Evolutionary conservation across 30 jellyfish, hydroid and myxozoan species (phyloP).

Genomic region (Hydractinia symbiolongicarpus): DNA sequence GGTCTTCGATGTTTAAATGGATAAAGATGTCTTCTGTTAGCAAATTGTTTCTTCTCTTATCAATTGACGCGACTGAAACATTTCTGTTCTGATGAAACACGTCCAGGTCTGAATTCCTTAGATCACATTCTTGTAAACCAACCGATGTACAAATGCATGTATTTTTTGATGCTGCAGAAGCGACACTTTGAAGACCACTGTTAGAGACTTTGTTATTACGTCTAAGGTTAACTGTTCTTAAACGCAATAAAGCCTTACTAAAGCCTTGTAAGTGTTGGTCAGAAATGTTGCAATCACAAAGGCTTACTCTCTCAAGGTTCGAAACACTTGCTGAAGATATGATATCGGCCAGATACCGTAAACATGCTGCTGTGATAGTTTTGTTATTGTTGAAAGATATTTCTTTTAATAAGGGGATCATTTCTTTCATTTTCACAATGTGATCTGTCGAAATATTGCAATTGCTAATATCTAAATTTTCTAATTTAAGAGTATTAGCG

Average conservation of each 20-base stretch:
- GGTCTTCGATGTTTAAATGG: background rate
- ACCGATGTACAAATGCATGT: too few species aligned
- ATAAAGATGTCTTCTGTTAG: background rate
- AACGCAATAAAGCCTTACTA: background rate
- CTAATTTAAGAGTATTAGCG: background rate
- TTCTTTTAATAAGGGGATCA: background rate
- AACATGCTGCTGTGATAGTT: background rate
- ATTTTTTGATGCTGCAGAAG: too few species aligned
- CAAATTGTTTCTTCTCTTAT: background rate
- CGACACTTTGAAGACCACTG: too few species aligned
- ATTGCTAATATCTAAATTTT: background rate
- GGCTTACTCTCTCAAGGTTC: background rate
- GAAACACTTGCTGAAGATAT: background rate
- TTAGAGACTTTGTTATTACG: background rate
- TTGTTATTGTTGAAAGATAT: background rate
- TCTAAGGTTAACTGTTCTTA: background rate
- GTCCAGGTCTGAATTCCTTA: too few species aligned
- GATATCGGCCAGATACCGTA: background rate
- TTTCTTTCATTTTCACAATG: slow-evolving; percentile 3
- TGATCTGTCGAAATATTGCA: slow-evolving; percentile 3
- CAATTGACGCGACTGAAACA: too few species aligned
- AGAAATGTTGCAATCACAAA: background rate
- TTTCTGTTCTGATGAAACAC: too few species aligned
- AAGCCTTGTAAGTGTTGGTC: background rate
- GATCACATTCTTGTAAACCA: too few species aligned